phyloP scores from a whole-genome alignment of 64 coral and sea anemone genomes.

The Montipora cactus region DNA sequence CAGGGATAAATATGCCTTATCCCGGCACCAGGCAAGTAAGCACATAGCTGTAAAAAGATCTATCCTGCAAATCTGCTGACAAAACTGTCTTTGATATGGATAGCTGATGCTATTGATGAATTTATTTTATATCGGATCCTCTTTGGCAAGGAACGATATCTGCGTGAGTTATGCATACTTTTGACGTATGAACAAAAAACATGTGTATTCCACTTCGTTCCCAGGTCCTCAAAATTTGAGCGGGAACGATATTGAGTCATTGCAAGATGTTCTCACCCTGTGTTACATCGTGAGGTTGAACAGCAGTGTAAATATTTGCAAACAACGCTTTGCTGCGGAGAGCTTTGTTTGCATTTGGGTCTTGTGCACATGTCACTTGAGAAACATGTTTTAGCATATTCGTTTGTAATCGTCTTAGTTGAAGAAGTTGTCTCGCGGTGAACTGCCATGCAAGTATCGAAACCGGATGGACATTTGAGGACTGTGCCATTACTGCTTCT shows the following conservation, averaged over 20 bases:
- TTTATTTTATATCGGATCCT: too few species aligned
- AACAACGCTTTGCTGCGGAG: background rate
- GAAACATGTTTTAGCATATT: slow-evolving; percentile 36
- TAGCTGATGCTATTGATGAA: too few species aligned
- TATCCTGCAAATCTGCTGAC: too few species aligned
- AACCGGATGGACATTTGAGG: background rate
- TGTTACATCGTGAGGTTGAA: background rate
- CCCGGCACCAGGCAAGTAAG: too few species aligned
- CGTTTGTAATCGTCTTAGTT: background rate
- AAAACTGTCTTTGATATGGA: too few species aligned
- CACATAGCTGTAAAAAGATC: too few species aligned
- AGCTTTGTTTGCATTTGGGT: background rate
- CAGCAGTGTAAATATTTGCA: background rate
- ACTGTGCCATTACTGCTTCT: background rate
- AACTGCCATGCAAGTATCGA: background rate
- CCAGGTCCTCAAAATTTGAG: background rate
- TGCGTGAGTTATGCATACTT: too few species aligned
- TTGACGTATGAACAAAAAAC: background rate
- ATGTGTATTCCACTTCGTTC: background rate
- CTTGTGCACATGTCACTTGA: background rate
- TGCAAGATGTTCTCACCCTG: background rate
- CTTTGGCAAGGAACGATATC: too few species aligned
- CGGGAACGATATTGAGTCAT: too few species aligned
- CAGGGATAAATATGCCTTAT: too few species aligned
- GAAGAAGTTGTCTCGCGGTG: background rate